phyloP scores from a whole-genome alignment of 2,113 vertebrate species.

The Ophthalmolycus amberensis region DNA sequence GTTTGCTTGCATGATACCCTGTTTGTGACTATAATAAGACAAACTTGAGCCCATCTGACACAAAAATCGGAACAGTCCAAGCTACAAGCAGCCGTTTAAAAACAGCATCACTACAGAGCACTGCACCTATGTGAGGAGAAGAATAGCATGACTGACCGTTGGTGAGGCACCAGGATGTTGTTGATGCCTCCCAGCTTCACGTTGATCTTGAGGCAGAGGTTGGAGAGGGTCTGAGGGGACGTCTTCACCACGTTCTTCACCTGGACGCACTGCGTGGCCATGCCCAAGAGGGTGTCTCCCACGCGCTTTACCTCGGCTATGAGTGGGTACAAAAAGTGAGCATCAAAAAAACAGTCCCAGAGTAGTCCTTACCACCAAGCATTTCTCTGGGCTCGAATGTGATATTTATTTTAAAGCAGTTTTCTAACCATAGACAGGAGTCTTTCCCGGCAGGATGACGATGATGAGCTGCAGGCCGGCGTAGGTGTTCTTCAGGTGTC shows the following conservation, averaged over 20 bases:
- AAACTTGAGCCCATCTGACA: not conserved
- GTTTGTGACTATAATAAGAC: not conserved
- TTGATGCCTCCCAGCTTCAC: slow-evolving; percentile 99
- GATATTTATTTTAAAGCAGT: not conserved
- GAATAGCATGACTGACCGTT: slow-evolving; percentile 85
- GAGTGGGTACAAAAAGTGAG: slow-evolving; percentile 2
- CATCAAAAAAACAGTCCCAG: not conserved
- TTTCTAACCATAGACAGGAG: slow-evolving; percentile 89
- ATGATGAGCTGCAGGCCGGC: slow-evolving; percentile 98
- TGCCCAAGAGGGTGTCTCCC: slow-evolving; percentile 95
- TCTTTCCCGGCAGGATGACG: slow-evolving; percentile 97
- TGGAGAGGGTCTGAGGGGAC: slow-evolving; percentile 98
- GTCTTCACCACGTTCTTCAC: slow-evolving; percentile 99
- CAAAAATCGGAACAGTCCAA: not conserved
- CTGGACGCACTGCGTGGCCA: slow-evolving; percentile 99
- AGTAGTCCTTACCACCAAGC: not conserved
- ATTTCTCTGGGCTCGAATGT: not conserved
- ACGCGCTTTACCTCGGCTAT: slow-evolving; percentile 97
- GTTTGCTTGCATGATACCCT: not conserved
- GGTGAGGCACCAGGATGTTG: slow-evolving; percentile 99
- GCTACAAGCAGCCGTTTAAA: not conserved
- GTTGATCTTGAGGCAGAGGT: slow-evolving; percentile 99
- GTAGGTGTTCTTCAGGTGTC: slow-evolving; percentile 99
- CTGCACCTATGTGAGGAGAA: not conserved
- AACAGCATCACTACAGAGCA: not conserved